Percentiles rank a stretch among this genome's conserved stretches.
phyloP scores from a whole-genome alignment of 2,888 invertebrate species.

The Tinea trinotella region DNA sequence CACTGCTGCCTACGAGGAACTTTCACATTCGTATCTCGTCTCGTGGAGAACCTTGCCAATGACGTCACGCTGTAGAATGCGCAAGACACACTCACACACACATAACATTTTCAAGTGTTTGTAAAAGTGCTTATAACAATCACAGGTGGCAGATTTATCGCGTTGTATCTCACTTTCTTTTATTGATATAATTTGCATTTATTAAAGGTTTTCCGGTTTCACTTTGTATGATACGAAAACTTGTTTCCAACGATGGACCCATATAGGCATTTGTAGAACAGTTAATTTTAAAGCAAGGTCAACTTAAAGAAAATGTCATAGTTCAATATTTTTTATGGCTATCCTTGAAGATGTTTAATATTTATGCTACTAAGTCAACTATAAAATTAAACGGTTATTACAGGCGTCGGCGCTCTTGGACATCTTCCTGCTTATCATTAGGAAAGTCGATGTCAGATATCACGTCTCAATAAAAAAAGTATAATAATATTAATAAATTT shows the following conservation, averaged over 20 bases:
- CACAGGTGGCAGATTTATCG: neutral
- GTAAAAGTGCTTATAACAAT: neutral
- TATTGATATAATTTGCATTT: constrained; percentile 1
- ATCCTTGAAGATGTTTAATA: neutral
- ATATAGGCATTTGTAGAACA: neutral
- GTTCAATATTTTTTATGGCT: neutral
- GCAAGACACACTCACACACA: constrained; percentile 27
- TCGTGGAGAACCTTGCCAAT: constrained; percentile 49
- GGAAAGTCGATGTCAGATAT: no score
- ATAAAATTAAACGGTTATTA: no score
- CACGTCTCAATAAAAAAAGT: no score
- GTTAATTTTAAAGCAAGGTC: neutral
- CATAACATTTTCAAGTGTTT: constrained; percentile 1
- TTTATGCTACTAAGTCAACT: no score
- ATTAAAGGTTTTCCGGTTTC: neutral
- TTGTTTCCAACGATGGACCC: neutral
- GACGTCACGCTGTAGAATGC: constrained; percentile 47
- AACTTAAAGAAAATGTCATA: neutral
- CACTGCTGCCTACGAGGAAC: constrained; percentile 49
- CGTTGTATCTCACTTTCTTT: neutral
- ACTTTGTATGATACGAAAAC: neutral
- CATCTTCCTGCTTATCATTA: no score
- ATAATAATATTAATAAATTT: no score
- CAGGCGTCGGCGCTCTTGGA: no score
- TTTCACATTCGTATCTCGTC: constrained; percentile 64